Base-by-base conservation (phyloP, 2,888 invertebrate genomes). In the Eupithecia insigniata region DNA sequence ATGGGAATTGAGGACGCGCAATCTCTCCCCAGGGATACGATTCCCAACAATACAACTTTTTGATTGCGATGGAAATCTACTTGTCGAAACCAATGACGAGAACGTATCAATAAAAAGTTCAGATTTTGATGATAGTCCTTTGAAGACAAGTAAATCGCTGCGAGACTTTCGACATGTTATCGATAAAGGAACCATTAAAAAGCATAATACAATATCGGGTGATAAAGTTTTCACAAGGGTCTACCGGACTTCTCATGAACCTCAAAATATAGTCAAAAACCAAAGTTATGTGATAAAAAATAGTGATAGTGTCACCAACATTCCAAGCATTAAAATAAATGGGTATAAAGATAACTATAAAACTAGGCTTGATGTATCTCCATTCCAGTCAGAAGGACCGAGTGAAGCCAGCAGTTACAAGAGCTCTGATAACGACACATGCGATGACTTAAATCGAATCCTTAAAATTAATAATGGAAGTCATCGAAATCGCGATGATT, bases 1-100 rank as follows among this genome's bases (percentile, higher is more conserved):
- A 89, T 96, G 96, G 96, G 95, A 96, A 86, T 86, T 96, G 78
- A 93, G 95, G 62, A 96, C 96, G 55, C 94, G 95, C 79, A 96
- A 95, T 87, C 95, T 95, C 71, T 96, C 96, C 71, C 95, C 95
- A 58, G 94, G 95, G 81, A 91, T 95, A 76, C 89, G 89, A 81
- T 92, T 96, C 79, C 96, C 96, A 43, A 94, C 94, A 72, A 95
- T 96, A 85, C 95, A 96, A 87, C 94, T 96, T 78, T 96, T 95
- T 85, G 95, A 96, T 89, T 94, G 95, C 83, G 95, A 95, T 80
- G 96, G 96, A 78, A 94, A 95, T 87, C 90, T 96, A 69, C 90
- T 96, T 78, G 92, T 95, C 36, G 95, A 96, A 89, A 95, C 96
- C 78, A 95, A 95, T 81, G 95, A 95, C 81, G 94, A 95, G 80